phyloP scores from a whole-genome alignment of 2,888 invertebrate species.

The Emesis furor region DNA sequence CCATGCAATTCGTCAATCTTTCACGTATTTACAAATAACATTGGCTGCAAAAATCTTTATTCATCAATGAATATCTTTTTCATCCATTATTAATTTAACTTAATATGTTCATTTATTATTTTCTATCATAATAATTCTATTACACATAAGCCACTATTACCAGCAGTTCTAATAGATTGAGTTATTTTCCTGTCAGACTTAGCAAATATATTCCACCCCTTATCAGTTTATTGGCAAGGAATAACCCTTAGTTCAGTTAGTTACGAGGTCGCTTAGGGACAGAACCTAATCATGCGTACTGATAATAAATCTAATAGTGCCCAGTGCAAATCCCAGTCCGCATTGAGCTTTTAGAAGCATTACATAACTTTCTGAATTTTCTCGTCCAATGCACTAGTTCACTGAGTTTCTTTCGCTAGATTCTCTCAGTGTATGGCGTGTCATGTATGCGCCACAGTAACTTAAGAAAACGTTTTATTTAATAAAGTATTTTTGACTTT shows the following conservation, averaged over 20 bases:
- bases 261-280: constrained; percentile 41
- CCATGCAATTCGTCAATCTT: too few species aligned
- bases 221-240: constrained; percentile 39
- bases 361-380: neutral
- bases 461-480: too few species aligned
- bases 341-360: neutral
- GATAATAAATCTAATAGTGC: constrained; percentile 31
- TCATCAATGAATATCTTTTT: too few species aligned
- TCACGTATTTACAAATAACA: too few species aligned
- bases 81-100: too few species aligned
- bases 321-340: constrained; percentile 4
- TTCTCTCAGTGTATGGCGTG: too few species aligned
- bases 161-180: neutral
- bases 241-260: constrained; percentile 28
- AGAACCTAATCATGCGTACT: constrained; percentile 35
- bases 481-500: too few species aligned
- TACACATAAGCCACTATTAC: neutral
- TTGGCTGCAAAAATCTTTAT: too few species aligned
- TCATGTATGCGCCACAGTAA: too few species aligned
- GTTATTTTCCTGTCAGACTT: constrained; percentile 6
- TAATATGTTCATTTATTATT: too few species aligned
- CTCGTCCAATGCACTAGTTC: too few species aligned
- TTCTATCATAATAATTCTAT: neutral
- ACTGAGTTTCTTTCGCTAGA: too few species aligned
- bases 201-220: constrained; percentile 30